Percentiles rank a stretch among this genome's conserved stretches.
phyloP scores from a whole-genome alignment of 2,888 invertebrate genomes.

The Laspeyria flexula region DNA sequence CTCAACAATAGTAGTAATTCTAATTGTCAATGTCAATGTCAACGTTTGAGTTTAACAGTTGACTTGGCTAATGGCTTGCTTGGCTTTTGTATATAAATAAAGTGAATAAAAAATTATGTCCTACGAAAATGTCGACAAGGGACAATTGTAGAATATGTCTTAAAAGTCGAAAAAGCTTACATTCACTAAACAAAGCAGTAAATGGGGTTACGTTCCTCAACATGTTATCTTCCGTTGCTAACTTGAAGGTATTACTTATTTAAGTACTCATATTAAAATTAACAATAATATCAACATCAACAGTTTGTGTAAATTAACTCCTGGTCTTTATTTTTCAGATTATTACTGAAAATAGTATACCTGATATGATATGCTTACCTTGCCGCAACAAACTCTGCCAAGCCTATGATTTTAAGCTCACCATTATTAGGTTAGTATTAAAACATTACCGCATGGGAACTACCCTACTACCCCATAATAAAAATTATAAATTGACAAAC shows the following conservation, averaged over 20 bases:
- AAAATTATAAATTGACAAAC: no score
- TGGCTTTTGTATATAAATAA: no score
- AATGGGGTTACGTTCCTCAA: conserved; percentile 47
- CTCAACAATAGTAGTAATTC: no score
- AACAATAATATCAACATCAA: no score
- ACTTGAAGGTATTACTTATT: conserved; percentile 48
- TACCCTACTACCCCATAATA: no score
- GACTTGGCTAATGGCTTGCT: no score
- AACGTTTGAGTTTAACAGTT: no score
- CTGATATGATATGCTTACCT: conserved; percentile 55
- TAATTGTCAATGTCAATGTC: no score
- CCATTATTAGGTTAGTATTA: conserved; percentile 59
- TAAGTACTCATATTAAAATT: no score
- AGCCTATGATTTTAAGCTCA: conserved; percentile 58
- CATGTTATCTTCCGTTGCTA: conserved; percentile 58
- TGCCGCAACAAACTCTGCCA: conserved; percentile 67
- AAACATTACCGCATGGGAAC: no score
- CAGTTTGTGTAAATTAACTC: no score
- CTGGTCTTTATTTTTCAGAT: conserved; percentile 57
- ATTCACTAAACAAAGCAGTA: conserved; percentile 45
- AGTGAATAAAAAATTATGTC: no score
- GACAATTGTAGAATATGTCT: conserved; percentile 65
- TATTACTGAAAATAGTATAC: conserved; percentile 33
- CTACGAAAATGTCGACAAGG: conserved; percentile 28
- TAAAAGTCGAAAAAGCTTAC: conserved; percentile 43